phyloP scores from a whole-genome alignment of 2,113 vertebrate species.

The Serinus canaria region DNA sequence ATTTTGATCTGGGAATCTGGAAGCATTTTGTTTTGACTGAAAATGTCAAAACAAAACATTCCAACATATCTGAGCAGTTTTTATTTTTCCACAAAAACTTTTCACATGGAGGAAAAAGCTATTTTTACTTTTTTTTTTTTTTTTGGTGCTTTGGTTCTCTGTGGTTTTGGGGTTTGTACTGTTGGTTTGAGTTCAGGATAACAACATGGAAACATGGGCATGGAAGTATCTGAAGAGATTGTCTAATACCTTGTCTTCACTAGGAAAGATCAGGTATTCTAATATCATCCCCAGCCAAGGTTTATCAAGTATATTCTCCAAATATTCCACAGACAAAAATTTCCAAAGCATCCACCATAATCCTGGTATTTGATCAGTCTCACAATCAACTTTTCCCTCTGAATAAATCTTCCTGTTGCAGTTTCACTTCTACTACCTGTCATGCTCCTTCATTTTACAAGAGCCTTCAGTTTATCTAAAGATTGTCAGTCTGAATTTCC shows the following conservation, averaged over 20 bases:
- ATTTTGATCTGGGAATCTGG: constrained; percentile 49
- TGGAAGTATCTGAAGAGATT: neutral
- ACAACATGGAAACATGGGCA: neutral
- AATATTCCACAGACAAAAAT: neutral
- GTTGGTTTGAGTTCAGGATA: neutral
- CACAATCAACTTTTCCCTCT: neutral
- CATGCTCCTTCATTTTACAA: neutral
- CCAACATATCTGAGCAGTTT: neutral
- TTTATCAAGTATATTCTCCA: neutral
- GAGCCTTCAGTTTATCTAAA: neutral
- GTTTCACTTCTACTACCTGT: neutral
- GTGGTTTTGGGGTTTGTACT: neutral
- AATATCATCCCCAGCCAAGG: neutral
- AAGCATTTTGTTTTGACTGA: constrained; percentile 40
- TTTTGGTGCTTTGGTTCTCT: neutral
- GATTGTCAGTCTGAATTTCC: neutral
- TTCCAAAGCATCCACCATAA: neutral
- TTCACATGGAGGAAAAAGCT: neutral
- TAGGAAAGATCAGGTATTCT: neutral
- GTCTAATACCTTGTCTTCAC: neutral
- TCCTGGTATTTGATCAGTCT: neutral
- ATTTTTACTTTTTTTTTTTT: neutral
- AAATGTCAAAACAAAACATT: constrained; percentile 33
- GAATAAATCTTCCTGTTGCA: neutral
- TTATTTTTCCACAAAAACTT: neutral